Evolutionary conservation across 2,797 vertebrate species (phyloP).

Genomic region (Gallinago solitaria): DNA sequence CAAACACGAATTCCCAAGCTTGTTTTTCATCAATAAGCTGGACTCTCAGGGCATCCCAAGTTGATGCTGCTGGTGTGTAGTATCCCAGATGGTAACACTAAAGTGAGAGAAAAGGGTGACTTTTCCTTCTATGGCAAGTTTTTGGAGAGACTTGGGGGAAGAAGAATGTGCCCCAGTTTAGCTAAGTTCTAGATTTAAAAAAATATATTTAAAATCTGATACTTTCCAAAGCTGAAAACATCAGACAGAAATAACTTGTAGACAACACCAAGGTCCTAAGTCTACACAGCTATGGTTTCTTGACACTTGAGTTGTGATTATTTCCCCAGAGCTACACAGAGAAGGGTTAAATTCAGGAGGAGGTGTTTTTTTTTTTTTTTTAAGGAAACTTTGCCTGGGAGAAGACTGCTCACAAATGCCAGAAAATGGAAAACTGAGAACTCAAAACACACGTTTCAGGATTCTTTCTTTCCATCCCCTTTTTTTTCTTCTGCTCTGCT

Average conservation of each 20-base stretch:
- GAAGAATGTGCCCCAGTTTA: background rate
- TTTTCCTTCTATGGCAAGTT: background rate
- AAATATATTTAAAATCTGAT: no score
- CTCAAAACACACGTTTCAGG: background rate
- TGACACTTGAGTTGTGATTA: background rate
- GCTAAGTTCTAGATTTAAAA: background rate
- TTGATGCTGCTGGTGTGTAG: background rate
- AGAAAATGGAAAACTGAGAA: conserved; percentile 58
- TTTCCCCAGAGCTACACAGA: background rate
- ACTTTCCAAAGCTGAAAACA: background rate
- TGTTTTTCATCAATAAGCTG: no score
- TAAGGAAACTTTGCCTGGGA: conserved; percentile 10
- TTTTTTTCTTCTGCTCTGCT: background rate
- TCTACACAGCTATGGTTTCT: background rate
- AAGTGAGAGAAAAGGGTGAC: background rate
- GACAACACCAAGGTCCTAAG: background rate
- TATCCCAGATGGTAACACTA: background rate
- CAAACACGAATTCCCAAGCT: no score
- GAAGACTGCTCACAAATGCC: background rate
- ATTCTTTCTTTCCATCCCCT: conserved; percentile 20
- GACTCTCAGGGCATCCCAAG: no score
- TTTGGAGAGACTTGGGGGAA: background rate
- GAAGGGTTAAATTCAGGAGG: background rate
- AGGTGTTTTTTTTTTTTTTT: background rate
- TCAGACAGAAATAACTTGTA: background rate